Evolutionary conservation across 1,140 invertebrate species (phyloP).

Genomic region (Drosophila sucinea): DNA sequence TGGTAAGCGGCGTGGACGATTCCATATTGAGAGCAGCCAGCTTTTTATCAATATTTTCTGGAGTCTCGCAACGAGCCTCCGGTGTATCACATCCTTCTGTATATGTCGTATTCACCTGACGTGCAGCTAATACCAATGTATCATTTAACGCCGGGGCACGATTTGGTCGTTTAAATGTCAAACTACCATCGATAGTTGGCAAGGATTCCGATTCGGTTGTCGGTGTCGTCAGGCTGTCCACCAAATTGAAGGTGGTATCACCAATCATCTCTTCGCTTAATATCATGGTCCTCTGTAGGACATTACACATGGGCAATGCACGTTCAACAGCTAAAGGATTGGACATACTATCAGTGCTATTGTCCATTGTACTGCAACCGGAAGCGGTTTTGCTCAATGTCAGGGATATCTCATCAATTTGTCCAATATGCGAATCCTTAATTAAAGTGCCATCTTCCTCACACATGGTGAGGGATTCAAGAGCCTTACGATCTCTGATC

Average conservation of each 20-base stretch:
- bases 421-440: slow-evolving; percentile 79
- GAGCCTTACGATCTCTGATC: slow-evolving; percentile 73
- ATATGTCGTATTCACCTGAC: slow-evolving; percentile 67
- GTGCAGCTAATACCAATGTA: slow-evolving; percentile 41
- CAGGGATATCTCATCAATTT: slow-evolving; percentile 79
- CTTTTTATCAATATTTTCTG: slow-evolving; percentile 62
- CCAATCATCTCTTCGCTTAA: slow-evolving; percentile 75
- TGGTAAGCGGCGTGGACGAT: slow-evolving; percentile 69
- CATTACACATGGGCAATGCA: slow-evolving; percentile 24
- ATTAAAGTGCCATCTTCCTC: slow-evolving; percentile 77
- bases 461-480: slow-evolving; percentile 75
- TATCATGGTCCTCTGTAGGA: slow-evolving; percentile 57
- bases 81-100: slow-evolving; percentile 70
- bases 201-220: slow-evolving; percentile 41
- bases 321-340: slow-evolving; percentile 29
- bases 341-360: slow-evolving; percentile 78
- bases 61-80: slow-evolving; percentile 71
- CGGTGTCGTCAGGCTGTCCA: slow-evolving; percentile 66
- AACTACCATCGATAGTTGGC: slow-evolving; percentile 24
- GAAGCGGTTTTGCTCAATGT: slow-evolving; percentile 75
- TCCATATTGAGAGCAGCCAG: slow-evolving; percentile 57
- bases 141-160: slow-evolving; percentile 45
- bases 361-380: slow-evolving; percentile 79
- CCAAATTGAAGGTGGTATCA: slow-evolving; percentile 72
- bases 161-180: slow-evolving; percentile 53